These are phyloP conservation scores for Pelobates fuscus DNA, from an alignment of 2,113 vertebrate species.

Conservation along the genomic window DNA sequence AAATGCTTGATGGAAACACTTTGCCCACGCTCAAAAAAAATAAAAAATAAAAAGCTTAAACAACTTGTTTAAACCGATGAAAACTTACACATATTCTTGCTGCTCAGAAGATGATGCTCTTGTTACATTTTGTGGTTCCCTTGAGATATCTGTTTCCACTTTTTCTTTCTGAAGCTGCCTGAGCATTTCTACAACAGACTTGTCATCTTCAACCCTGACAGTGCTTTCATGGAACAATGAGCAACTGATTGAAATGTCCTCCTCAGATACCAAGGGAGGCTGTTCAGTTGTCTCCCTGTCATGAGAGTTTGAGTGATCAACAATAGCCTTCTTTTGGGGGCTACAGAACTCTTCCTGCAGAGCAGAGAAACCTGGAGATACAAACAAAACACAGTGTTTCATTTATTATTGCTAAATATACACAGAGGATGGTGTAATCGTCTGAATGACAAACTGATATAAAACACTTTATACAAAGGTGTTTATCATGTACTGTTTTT, in stretches of 20 bases:
- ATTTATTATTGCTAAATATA: too few relatives aligned
- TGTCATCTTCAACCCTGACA: slow-evolving; percentile 74
- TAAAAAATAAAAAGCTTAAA: background rate
- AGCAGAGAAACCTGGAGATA: slow-evolving; percentile 79
- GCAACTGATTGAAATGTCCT: slow-evolving; percentile 83
- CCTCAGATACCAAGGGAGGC: slow-evolving; percentile 85
- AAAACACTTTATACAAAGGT: too few relatives aligned
- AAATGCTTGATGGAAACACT: too few relatives aligned
- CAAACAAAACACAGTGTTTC: background rate
- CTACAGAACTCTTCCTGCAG: slow-evolving; percentile 85
- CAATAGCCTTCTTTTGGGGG: slow-evolving; percentile 63
- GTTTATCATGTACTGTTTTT: too few relatives aligned
- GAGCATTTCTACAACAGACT: slow-evolving; percentile 68
- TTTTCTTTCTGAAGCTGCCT: slow-evolving; percentile 77
- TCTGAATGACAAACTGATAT: too few relatives aligned
- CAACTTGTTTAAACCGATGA: slow-evolving; percentile 12
- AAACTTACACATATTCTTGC: slow-evolving; percentile 68
- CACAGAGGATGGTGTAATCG: too few relatives aligned
- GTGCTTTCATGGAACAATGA: slow-evolving; percentile 80
- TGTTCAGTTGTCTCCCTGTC: slow-evolving; percentile 63
- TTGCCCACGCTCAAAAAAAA: too few relatives aligned
- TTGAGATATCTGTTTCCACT: slow-evolving; percentile 76
- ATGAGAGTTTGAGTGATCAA: slow-evolving; percentile 60
- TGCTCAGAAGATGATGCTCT: slow-evolving; percentile 57
- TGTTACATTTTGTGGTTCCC: slow-evolving; percentile 61